Conservation (phyloP, 2,888 invertebrate genomes). For the Fabriciana adippe region DNA sequence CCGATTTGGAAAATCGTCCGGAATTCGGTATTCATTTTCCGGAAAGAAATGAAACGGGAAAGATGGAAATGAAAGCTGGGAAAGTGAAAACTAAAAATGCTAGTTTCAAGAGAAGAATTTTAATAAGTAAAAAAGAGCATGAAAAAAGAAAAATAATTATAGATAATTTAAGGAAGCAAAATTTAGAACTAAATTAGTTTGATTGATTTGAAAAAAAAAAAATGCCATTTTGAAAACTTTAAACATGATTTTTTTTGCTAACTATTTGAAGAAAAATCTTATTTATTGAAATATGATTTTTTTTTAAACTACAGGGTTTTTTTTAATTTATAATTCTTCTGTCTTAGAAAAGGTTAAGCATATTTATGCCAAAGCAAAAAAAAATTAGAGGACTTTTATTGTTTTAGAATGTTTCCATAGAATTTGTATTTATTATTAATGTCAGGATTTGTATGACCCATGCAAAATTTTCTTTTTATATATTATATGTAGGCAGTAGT, state of each 20-base stretch:
- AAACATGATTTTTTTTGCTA: neutral
- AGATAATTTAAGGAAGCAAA: slow-evolving; percentile 44
- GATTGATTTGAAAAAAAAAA: neutral
- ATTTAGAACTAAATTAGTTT: neutral
- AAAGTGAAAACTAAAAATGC: slow-evolving; percentile 12
- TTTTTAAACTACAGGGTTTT: no score
- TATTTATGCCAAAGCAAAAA: no score
- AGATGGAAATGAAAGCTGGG: neutral
- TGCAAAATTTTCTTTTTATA: no score
- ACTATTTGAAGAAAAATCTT: neutral
- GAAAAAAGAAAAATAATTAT: slow-evolving; percentile 47
- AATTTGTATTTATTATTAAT: no score
- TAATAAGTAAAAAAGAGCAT: slow-evolving; percentile 53
- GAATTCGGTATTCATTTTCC: slow-evolving; percentile 53
- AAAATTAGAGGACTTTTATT: no score
- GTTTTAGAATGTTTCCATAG: no score
- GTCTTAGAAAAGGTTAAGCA: no score
- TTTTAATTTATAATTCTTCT: no score
- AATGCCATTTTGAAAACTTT: neutral
- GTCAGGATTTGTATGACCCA: no score
- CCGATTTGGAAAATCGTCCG: slow-evolving; percentile 54
- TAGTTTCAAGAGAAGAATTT: slow-evolving; percentile 44
- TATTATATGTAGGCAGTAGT: no score
- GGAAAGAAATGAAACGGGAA: slow-evolving; percentile 9
- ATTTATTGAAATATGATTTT: no score